A percentile compares a stretch with the other conserved stretches of the same genome.
Conservation (phyloP, 2,888 invertebrate genomes). For the Cryptocephalus moraei region DNA sequence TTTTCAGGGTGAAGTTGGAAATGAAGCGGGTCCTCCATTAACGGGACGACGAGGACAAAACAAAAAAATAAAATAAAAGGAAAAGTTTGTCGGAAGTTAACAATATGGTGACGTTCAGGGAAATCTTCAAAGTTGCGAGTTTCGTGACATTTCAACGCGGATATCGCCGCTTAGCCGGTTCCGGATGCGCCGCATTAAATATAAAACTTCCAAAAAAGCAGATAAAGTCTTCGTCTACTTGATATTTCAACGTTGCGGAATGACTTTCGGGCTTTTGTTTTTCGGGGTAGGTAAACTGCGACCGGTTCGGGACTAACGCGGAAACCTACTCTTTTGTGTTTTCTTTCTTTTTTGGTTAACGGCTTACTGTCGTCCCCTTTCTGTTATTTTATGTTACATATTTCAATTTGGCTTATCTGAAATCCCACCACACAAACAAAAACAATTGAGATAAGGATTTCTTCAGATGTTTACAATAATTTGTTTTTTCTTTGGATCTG, state of each 20-base stretch:
- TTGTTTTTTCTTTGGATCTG: background rate
- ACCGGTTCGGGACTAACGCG: constrained; percentile 30
- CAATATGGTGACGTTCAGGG: constrained; percentile 18
- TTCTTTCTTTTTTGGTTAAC: constrained; percentile 14
- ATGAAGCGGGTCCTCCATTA: too few relatives aligned
- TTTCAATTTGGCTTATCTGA: constrained; percentile 10
- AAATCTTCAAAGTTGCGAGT: constrained; percentile 21
- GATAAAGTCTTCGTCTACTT: constrained; percentile 21
- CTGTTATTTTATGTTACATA: constrained; percentile 9
- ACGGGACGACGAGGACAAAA: too few relatives aligned
- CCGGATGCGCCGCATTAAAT: constrained; percentile 33
- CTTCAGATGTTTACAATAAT: constrained; percentile 2
- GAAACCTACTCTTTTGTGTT: constrained; percentile 18
- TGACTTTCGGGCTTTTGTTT: constrained; percentile 23
- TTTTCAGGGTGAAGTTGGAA: too few relatives aligned
- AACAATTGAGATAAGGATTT: constrained; percentile 4
- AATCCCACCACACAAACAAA: constrained; percentile 2
- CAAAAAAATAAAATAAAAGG: too few relatives aligned
- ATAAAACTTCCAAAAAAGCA: constrained; percentile 26
- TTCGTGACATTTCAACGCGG: constrained; percentile 26
- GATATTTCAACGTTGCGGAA: constrained; percentile 6
- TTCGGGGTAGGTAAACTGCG: constrained; percentile 27
- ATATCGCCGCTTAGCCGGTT: constrained; percentile 27
- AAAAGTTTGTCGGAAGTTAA: constrained; percentile 1
- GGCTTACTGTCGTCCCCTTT: constrained; percentile 5